Evolutionary conservation across 64 coral and sea anemone genomes (phyloP), one percentile per base, ranked within the genome.

Genomic region (Hydrozoanthus tunicans): DNA sequence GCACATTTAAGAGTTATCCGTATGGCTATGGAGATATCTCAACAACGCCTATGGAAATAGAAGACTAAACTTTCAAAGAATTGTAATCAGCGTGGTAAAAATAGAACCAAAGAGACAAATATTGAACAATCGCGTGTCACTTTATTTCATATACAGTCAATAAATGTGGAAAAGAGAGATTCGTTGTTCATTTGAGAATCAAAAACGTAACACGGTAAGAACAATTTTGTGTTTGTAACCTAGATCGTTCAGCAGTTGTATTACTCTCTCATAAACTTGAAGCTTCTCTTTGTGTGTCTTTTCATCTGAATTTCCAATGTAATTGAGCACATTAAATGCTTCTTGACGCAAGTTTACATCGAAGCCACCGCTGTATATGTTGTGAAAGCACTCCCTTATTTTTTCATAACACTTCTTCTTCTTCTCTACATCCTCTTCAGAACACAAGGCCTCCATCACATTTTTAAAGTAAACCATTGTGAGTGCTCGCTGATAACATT

Each of bases 231-330:
- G 77, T 59, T 79, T 79, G 77, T 79, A 79, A 53, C 77, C 77
- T 79, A 79, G 56, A 53, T 79, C 77, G 77, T 79, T 79, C 77
- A 79, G 77, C 77, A 79, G 77, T 57, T 79, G 20, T 20, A 20
- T 20, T 20, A 20, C 20, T 20, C 20, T 20, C 20, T 20, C 20
- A 20, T 20, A 20, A 20, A 20, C 27, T 79, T 20, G 20, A 20
- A 20, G 20, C 51, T 79, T 79, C 77, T 79, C 77, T 79, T 53
- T 79, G 27, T 79, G 77, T 79, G 77, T 79, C 56, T 79, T 79
- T 79, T 79, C 77, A 79, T 53, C 77, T 79, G 77, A 79, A 79
- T 79, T 79, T 79, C 77, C 77, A 79, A 79, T 53, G 77, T 79
- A 79, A 79, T 79, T 79, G 27, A 79, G 20, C 20, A 20, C 20